Evolutionary conservation across 2,888 invertebrate species (phyloP), one percentile per base, ranked within the genome.

Genomic region (Alviniconcha strummeri): DNA sequence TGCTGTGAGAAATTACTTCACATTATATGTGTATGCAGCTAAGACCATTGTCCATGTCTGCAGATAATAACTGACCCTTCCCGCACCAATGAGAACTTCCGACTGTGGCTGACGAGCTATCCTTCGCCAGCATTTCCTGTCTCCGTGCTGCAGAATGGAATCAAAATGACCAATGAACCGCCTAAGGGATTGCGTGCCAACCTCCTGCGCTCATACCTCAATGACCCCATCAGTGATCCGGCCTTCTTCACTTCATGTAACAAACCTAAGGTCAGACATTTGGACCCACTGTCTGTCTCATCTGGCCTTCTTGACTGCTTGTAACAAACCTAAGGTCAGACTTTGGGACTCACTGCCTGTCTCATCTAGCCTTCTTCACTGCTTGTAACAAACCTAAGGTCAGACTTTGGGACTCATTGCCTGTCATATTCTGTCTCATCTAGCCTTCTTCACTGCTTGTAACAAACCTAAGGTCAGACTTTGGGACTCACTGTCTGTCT

Each of bases 211-310:
- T 94, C 94, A 0, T 94, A 94, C 87, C 89, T 93, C 55, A 94
- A 92, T 88, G 93, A 93, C 86, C 94, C 94, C n/a, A 93, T 94
- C 69, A 93, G 93, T n/a, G 94, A 94, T 83, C 95, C 95, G 0
- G 95, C 95, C 89, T 98, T 98, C 94, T 98, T 96, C 93, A 95
- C 95, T 88, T 93, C 91, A 11, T 95, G 95, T 86, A 93, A 90
- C n/a, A 95, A 95, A 89, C 93, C 93, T 15, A 86, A 88, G 87
- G 92, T 93, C 85, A 13, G 19, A 64, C 11, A 1, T 13, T 64
- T 2, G 79, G 76, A 36, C 36, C 3, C 36, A 36, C 36, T 36
- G 36, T 36, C 36, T 3, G 36, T 36, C 36, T 36, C 36, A 36
- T 64, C 17, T 64, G 4, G 64, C 11, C 64, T 64, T 64, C 64